phyloP scores from a whole-genome alignment of 2,797 vertebrate genomes.

The Cebuella pygmaea region DNA sequence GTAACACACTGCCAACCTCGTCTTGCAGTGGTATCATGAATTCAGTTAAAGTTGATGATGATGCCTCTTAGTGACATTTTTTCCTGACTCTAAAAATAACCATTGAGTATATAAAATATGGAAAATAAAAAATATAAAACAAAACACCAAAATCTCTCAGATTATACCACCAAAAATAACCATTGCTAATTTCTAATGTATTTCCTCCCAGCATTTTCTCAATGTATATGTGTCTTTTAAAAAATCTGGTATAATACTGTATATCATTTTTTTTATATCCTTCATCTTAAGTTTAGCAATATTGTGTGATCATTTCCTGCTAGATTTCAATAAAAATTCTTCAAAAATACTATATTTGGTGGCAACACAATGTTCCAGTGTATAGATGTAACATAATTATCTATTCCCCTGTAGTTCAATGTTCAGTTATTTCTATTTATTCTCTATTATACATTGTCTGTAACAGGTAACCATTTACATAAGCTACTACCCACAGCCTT shows the following conservation, averaged over 20 bases:
- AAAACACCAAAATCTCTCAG: not conserved
- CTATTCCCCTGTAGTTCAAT: not conserved
- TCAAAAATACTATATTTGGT: not conserved
- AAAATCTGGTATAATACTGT: not conserved
- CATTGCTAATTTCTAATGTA: not conserved
- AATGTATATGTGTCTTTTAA: not conserved
- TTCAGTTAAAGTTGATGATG: not conserved
- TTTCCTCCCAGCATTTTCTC: slow-evolving; percentile 21
- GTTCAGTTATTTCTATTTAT: slow-evolving; percentile 7
- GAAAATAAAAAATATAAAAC: not conserved
- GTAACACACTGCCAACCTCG: not conserved
- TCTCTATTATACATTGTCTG: not conserved
- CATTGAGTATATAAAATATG: not conserved
- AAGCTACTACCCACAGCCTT: not conserved
- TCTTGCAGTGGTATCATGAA: not conserved
- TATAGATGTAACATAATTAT: not conserved
- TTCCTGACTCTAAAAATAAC: not conserved
- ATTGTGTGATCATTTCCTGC: not conserved
- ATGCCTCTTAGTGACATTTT: not conserved
- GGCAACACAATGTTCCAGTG: not conserved
- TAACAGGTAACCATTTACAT: not conserved
- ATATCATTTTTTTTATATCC: not conserved
- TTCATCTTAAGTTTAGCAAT: not conserved
- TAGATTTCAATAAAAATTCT: not conserved
- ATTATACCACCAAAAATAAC: not conserved